Conservation (phyloP, 2,888 invertebrate genomes). For the Pseudeuparius sepicola region DNA sequence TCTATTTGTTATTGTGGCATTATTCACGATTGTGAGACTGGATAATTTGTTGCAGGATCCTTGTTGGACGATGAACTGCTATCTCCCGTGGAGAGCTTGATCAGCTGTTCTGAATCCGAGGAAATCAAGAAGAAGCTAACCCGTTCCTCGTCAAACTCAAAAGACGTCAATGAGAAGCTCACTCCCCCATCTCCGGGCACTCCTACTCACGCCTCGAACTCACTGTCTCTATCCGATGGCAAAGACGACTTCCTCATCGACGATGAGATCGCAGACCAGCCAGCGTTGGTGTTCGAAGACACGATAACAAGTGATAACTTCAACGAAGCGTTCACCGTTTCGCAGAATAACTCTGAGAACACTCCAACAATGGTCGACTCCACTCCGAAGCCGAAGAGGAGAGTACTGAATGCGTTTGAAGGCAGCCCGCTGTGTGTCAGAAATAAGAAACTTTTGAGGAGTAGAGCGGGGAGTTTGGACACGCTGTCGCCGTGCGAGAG, state of each 20-base stretch:
- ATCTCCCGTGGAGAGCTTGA: slow-evolving; percentile 71
- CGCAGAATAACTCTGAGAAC: slow-evolving; percentile 33
- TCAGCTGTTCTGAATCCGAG: slow-evolving; percentile 55
- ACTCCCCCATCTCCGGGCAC: slow-evolving; percentile 54
- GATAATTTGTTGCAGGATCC: slow-evolving; percentile 41
- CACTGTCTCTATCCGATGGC: slow-evolving; percentile 71
- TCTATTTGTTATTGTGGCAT: too few species aligned
- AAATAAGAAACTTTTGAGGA: slow-evolving; percentile 28
- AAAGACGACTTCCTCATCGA: slow-evolving; percentile 72
- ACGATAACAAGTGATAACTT: slow-evolving; percentile 38
- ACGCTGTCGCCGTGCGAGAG: slow-evolving; percentile 77
- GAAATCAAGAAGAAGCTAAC: slow-evolving; percentile 39
- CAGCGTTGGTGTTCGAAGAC: slow-evolving; percentile 69
- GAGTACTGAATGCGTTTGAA: slow-evolving; percentile 34
- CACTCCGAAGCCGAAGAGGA: slow-evolving; percentile 34
- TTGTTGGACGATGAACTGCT: slow-evolving; percentile 62
- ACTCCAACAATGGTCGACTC: slow-evolving; percentile 32
- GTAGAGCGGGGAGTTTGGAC: slow-evolving; percentile 58
- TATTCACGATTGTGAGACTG: too few species aligned
- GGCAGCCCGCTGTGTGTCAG: slow-evolving; percentile 34
- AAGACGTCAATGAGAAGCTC: slow-evolving; percentile 38
- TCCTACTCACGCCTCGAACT: slow-evolving; percentile 67
- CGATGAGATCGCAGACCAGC: slow-evolving; percentile 87
- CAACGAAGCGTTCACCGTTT: slow-evolving; percentile 22
- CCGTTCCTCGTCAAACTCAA: slow-evolving; percentile 41